phyloP scores from a whole-genome alignment of 2,113 vertebrate species.

The Rhizomys pruinosus region DNA sequence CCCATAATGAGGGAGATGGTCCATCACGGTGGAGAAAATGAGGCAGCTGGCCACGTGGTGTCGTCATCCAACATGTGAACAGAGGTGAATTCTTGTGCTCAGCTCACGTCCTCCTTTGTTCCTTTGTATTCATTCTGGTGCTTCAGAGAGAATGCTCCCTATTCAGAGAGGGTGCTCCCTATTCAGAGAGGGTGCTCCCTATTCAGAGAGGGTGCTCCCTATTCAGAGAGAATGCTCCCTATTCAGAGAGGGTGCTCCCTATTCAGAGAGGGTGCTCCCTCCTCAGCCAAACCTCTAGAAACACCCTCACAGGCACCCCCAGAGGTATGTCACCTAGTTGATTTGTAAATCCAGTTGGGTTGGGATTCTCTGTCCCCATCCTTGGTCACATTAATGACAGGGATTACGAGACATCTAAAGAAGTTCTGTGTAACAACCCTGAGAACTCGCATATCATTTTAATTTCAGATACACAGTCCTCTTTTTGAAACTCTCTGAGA shows the following conservation, averaged over 20 bases:
- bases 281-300: neutral
- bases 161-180: no score
- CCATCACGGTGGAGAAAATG: neutral
- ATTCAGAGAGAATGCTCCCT: no score
- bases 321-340: neutral
- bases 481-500: neutral
- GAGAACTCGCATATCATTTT: neutral
- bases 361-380: neutral
- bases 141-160: no score
- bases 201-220: no score
- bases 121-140: neutral
- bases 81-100: no score
- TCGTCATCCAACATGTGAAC: no score
- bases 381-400: neutral
- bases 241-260: no score
- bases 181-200: no score
- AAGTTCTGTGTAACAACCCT: accelerated
- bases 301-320: neutral
- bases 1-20: neutral
- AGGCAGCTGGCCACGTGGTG: neutral
- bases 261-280: neutral
- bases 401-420: neutral
- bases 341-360: neutral
- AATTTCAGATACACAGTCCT: neutral
- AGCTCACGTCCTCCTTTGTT: no score